Conservation (phyloP, 2,113 vertebrate genomes). For the Zosterops japonicus region DNA sequence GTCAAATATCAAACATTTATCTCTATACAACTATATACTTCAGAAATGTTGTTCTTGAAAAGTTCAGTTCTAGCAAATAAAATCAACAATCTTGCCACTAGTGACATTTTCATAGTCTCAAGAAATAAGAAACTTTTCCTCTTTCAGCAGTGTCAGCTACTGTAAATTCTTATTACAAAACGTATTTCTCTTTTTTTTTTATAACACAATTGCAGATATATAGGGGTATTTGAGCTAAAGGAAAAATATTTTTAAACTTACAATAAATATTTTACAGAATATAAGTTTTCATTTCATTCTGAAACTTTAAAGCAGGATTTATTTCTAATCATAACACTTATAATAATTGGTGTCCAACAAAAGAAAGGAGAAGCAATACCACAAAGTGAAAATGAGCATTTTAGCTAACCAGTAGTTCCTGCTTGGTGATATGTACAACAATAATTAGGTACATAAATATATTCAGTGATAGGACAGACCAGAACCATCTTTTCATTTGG, state of each 20-base stretch:
- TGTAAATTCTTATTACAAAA: background rate
- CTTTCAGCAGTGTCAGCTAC: background rate
- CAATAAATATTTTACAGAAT: background rate
- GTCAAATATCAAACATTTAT: background rate
- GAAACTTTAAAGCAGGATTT: background rate
- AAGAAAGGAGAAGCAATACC: background rate
- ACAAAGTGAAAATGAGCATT: background rate
- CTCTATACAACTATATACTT: background rate
- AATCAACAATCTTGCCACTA: background rate
- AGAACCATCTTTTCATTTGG: background rate
- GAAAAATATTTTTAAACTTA: background rate
- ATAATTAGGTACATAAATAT: background rate
- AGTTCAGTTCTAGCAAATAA: background rate
- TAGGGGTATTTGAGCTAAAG: background rate
- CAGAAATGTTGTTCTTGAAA: background rate
- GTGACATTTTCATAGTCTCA: background rate
- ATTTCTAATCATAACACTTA: background rate
- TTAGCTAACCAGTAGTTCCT: background rate
- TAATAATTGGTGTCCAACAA: background rate
- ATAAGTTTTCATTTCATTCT: background rate
- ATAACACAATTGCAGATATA: background rate
- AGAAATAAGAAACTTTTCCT: background rate
- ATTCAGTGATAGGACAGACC: background rate
- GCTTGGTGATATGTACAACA: background rate
- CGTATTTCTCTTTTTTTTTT: background rate